These are phyloP conservation scores for Mus spicilegus DNA, from an alignment of 2,113 vertebrate genomes.

Conservation along the genomic window DNA sequence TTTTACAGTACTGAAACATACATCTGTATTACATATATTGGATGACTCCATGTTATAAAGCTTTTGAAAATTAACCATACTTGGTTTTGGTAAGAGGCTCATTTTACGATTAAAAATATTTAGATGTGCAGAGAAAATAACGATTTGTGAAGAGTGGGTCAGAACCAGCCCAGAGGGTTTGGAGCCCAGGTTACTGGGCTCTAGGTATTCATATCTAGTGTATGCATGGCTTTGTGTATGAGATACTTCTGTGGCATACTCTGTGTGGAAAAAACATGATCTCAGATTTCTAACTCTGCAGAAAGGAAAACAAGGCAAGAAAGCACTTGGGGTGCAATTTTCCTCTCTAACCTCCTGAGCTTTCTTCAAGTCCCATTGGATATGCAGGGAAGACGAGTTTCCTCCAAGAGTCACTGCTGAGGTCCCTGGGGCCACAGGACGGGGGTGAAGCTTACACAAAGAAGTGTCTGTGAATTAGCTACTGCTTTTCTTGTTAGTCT, in stretches of 20 bases:
- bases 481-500: not conserved
- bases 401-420: not conserved
- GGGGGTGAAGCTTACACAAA: not conserved
- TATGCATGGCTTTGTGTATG: not conserved
- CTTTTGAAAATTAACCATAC: constrained; percentile 32
- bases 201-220: not conserved
- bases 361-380: constrained; percentile 25
- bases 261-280: constrained; percentile 18
- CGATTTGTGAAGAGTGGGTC: constrained; percentile 33
- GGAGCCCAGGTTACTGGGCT: not conserved
- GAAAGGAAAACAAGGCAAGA: constrained; percentile 56
- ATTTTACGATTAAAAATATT: constrained; percentile 45
- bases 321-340: constrained; percentile 37
- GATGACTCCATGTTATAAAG: constrained; percentile 21
- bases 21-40: not conserved
- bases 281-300: constrained; percentile 50
- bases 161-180: not conserved
- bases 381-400: not conserved
- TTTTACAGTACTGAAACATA: constrained; percentile 48
- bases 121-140: constrained; percentile 27
- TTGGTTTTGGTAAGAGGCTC: constrained; percentile 18
- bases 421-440: not conserved
- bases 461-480: not conserved
- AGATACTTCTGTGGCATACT: not conserved
- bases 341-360: not conserved